These are phyloP conservation scores for Cyprinella venusta DNA, from an alignment of 2,797 vertebrate species.

Conservation along the genomic window DNA sequence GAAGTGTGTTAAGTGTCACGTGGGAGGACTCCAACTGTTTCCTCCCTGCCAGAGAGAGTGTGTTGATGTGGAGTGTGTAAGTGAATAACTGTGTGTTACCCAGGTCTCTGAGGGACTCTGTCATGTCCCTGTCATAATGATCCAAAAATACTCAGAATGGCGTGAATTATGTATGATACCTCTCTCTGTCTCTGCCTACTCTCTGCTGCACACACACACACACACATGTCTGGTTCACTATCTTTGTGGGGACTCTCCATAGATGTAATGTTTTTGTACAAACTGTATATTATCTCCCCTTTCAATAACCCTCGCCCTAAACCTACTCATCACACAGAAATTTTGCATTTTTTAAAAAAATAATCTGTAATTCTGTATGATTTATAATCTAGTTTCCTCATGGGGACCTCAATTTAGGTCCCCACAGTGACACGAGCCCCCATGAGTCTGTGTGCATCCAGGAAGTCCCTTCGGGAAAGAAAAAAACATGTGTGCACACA, in stretches of 20 bases:
- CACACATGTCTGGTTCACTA: neutral
- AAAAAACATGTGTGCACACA: neutral
- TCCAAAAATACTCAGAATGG: conserved; percentile 60
- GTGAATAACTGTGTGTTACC: conserved; percentile 36
- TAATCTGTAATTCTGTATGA: too few relatives aligned
- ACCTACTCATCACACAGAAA: too few relatives aligned
- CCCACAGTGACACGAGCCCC: too few relatives aligned
- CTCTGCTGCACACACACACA: conserved; percentile 23
- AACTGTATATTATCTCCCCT: too few relatives aligned
- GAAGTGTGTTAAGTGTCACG: conserved; percentile 42
- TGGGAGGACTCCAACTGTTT: conserved; percentile 50
- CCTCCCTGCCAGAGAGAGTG: conserved; percentile 20
- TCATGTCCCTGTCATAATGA: conserved; percentile 57
- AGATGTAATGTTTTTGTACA: too few relatives aligned
- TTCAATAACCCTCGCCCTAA: too few relatives aligned
- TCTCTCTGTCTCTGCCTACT: conserved; percentile 55
- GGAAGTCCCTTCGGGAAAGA: too few relatives aligned
- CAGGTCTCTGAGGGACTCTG: conserved; percentile 45
- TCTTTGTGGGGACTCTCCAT: too few relatives aligned
- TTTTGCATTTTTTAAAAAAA: too few relatives aligned
- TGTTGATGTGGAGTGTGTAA: conserved; percentile 35
- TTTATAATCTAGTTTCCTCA: too few relatives aligned
- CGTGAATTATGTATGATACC: conserved; percentile 58
- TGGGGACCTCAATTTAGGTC: too few relatives aligned
- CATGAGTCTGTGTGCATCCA: too few relatives aligned